Base-by-base conservation (phyloP, 2,113 vertebrate species). In the Trichechus manatus region DNA sequence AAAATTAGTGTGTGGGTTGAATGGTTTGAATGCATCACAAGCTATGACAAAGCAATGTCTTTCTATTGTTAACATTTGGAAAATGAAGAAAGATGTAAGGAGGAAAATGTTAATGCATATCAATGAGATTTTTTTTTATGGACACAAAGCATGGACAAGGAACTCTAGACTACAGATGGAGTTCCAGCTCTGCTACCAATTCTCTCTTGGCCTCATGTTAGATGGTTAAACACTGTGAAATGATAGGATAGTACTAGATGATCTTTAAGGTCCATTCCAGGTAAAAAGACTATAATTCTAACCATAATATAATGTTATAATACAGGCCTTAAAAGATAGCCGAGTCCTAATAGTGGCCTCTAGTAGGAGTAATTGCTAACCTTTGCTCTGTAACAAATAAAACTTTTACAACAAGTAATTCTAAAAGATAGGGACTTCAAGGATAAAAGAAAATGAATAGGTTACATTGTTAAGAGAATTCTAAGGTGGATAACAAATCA, bases 271-370 rank as follows among this genome's bases (percentile, higher is more conserved):
- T 68, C 61, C 53, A 83, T 92, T 77, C 9, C 44, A 95, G 31
- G 59, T 93, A 74, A 89, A 92, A 97, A 92, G 39, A 95, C 74
- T 96, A 10, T 93, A 94, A 96, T 97, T 92, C 31, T 53, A 92
- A 63, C 10, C n/a, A 56, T 63, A 81, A 93, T 79, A 63, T 64
- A 93, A 84, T 94, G 87, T 84, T 89, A 72, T 88, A 96, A 96
- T 90, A 95, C 61, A 95, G 70, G 6, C 70, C 23, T 94, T 93
- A 50, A 82, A 93, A 88, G 70, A 92, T 9, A 95, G 63, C 33
- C 27, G 84, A 61, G 33, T 85, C 72, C 70, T 92, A 94, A 96
- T n/a, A 92, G 77, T 93, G 84, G 53, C 80, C n/a, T 92, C 50
- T 78, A 80, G 59, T 84, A 29, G 80, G 19, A 90, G 20, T 95